Conservation (phyloP, 2,888 invertebrate genomes). For the Lycaena phlaeas region DNA sequence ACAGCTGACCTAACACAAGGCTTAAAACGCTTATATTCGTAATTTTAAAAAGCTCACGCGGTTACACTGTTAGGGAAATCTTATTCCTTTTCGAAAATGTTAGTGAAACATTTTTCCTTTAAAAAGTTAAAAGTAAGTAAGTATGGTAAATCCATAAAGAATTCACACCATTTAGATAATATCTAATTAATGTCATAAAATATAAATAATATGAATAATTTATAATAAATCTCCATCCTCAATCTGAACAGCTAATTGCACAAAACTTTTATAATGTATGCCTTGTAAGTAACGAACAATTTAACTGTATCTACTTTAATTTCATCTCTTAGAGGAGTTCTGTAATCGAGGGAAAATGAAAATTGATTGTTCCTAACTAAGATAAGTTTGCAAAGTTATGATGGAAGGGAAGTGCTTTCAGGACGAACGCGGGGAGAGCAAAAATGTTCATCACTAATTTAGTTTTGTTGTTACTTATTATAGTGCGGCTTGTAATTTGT, state of each 20-base stretch:
- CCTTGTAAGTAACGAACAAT: conserved; percentile 17
- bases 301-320: conserved; percentile 26
- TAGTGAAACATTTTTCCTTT: no score
- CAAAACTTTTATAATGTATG: conserved; percentile 1
- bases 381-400: conserved; percentile 66
- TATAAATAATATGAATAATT: no score
- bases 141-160: no score
- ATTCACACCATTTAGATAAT: no score
- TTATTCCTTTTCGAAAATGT: background rate
- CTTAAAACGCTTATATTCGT: no score
- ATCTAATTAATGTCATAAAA: no score
- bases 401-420: conserved; percentile 48
- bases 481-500: no score
- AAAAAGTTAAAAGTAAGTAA: no score
- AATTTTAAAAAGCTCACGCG: no score
- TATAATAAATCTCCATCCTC: no score
- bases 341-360: conserved; percentile 61
- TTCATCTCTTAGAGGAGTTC: conserved; percentile 40
- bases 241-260: background rate
- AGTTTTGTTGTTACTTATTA: conserved; percentile 44
- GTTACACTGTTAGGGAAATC: no score
- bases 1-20: no score
- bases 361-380: conserved; percentile 66
- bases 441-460: conserved; percentile 44
- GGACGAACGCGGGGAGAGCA: conserved; percentile 32